phyloP scores from a whole-genome alignment of 2,888 invertebrate genomes.

The Julus scandinavius region DNA sequence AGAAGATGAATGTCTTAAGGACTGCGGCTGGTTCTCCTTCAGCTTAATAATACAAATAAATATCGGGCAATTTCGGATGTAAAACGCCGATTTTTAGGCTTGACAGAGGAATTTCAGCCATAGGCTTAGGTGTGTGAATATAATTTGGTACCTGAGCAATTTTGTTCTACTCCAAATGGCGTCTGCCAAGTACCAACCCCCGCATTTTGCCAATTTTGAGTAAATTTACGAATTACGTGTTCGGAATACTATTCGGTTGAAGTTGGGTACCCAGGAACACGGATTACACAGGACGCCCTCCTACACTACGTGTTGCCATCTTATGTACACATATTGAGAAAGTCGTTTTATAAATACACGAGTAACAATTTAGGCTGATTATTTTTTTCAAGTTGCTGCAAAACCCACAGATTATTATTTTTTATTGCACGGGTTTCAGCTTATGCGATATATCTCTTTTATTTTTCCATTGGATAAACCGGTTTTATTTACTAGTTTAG shows the following conservation, averaged over 20 bases:
- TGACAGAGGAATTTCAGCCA: conserved; percentile 17
- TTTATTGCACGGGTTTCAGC: neutral
- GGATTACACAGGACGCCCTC: neutral
- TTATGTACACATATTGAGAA: neutral
- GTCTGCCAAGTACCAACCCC: neutral
- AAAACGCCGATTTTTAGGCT: conserved; percentile 13
- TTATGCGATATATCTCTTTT: neutral
- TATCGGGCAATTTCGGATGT: neutral
- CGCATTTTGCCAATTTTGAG: neutral
- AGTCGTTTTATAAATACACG: neutral
- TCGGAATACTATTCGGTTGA: neutral
- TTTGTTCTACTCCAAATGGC: neutral
- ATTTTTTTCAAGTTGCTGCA: neutral
- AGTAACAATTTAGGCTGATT: neutral
- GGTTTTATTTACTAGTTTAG: neutral
- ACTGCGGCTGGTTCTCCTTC: neutral
- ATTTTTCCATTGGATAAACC: neutral
- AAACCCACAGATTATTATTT: neutral
- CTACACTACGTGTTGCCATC: neutral
- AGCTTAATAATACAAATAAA: neutral
- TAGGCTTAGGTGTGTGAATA: conserved; percentile 3
- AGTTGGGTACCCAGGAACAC: neutral
- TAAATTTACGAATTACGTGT: conserved; percentile 33
- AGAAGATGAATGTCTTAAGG: neutral
- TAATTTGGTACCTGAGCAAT: neutral